Evolutionary conservation across 2,888 invertebrate species (phyloP).

Genomic region (Toxonevra muliebris): DNA sequence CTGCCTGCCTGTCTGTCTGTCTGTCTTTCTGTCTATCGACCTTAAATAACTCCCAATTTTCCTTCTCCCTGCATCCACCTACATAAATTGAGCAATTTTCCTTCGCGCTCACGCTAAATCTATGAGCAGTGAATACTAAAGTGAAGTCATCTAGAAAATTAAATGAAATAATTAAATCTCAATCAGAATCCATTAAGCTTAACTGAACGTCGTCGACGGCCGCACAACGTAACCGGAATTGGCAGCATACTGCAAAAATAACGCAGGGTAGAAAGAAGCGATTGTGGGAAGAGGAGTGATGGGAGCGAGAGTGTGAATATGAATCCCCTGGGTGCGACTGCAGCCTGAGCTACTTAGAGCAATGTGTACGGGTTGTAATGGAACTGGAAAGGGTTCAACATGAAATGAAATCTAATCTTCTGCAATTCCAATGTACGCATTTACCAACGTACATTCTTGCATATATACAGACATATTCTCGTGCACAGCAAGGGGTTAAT

Average conservation of each 20-base stretch:
- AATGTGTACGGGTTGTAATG: conserved; percentile 11
- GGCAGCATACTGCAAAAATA: conserved; percentile 11
- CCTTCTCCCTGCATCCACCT: conserved; percentile 4
- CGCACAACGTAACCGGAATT: neutral
- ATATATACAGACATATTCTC: conserved; percentile 11
- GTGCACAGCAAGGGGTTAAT: conserved; percentile 59
- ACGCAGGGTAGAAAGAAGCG: neutral
- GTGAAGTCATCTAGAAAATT: conserved; percentile 65
- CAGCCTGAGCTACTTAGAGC: conserved; percentile 23
- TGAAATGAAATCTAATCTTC: conserved; percentile 36
- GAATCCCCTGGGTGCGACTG: conserved; percentile 23
- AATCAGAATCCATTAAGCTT: conserved; percentile 66
- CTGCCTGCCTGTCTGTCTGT: conserved; percentile 4
- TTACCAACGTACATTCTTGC: conserved; percentile 6
- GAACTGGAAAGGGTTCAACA: conserved; percentile 20
- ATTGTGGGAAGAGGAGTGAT: conserved; percentile 8
- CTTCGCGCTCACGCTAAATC: conserved; percentile 2
- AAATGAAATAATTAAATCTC: conserved; percentile 67
- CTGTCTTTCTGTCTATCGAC: conserved; percentile 24
- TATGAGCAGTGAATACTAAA: conserved; percentile 36
- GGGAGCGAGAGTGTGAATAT: conserved; percentile 10
- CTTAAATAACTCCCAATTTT: conserved; percentile 7
- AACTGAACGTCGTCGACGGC: conserved; percentile 39
- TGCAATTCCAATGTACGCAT: conserved; percentile 28
- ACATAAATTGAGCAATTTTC: conserved; percentile 30